Percentiles rank a stretch among this genome's conserved stretches.
phyloP scores from a whole-genome alignment of 2,113 vertebrate species.

The Percopsis transmontana region DNA sequence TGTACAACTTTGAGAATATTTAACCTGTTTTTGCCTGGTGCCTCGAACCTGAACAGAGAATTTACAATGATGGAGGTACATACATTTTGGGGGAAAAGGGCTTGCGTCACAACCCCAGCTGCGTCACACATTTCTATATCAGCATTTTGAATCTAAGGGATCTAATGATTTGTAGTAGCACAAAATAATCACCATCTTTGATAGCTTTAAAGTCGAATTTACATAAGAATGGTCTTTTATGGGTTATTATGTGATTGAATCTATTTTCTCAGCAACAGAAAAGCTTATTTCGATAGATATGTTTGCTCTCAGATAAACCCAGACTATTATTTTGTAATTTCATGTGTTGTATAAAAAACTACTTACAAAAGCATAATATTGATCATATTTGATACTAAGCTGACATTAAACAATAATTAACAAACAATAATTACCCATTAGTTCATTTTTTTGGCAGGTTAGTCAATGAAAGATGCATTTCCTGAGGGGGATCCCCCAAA shows the following conservation, averaged over 20 bases:
- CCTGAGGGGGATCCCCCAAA: too few relatives aligned
- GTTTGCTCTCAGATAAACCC: too few relatives aligned
- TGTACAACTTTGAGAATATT: not conserved
- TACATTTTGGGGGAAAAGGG: not conserved
- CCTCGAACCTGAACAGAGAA: not conserved
- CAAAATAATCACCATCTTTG: too few relatives aligned
- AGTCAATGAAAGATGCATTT: too few relatives aligned
- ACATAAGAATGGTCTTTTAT: not conserved
- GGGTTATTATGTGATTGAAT: not conserved
- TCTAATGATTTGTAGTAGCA: not conserved
- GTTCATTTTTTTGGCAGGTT: too few relatives aligned
- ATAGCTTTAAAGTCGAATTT: not conserved
- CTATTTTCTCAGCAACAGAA: not conserved
- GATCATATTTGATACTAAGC: too few relatives aligned
- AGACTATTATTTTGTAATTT: not conserved
- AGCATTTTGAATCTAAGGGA: not conserved
- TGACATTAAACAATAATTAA: too few relatives aligned
- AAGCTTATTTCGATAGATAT: not conserved
- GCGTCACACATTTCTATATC: not conserved
- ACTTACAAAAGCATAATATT: too few relatives aligned
- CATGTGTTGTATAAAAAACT: not conserved
- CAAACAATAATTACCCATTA: too few relatives aligned
- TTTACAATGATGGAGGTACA: not conserved
- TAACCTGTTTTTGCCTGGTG: not conserved
- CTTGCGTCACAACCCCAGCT: not conserved